Evolutionary conservation across 2,797 vertebrate genomes (phyloP).

Genomic region (Danionella dracula): DNA sequence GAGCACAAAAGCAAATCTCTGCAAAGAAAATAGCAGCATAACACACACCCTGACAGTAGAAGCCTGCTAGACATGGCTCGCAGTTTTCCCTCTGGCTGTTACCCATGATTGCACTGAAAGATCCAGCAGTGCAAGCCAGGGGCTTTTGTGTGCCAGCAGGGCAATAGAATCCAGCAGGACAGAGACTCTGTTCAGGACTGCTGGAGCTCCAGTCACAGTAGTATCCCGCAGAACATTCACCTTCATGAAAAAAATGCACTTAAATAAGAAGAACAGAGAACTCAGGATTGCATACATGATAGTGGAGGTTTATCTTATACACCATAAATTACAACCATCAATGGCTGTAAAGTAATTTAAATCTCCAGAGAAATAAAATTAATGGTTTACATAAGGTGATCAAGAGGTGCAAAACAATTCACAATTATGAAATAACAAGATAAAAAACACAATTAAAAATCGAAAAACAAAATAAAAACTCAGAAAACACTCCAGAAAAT

Average conservation of each 20-base stretch:
- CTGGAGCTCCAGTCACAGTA: constrained; percentile 74
- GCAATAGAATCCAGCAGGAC: constrained; percentile 79
- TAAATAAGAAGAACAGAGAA: neutral
- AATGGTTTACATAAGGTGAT: too few species aligned
- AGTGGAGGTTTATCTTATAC: too few species aligned
- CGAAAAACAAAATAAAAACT: too few species aligned
- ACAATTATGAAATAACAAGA: too few species aligned
- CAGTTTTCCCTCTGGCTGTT: constrained; percentile 70
- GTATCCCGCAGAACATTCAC: constrained; percentile 73
- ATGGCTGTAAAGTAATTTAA: too few species aligned
- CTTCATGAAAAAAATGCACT: constrained; percentile 48
- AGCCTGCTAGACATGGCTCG: constrained; percentile 72
- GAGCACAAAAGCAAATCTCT: too few species aligned
- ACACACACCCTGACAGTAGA: constrained; percentile 72
- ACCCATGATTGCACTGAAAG: constrained; percentile 65
- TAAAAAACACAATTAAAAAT: too few species aligned
- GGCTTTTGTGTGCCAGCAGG: constrained; percentile 66
- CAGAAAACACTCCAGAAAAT: too few species aligned
- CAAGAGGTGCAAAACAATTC: too few species aligned
- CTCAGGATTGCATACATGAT: neutral
- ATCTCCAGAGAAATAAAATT: neutral
- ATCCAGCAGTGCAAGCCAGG: constrained; percentile 71
- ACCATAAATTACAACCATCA: too few species aligned
- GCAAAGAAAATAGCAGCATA: neutral
- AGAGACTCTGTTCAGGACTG: constrained; percentile 63